Conservation (phyloP, 2,797 vertebrate species). For the Gymnoscopelus braueri region DNA sequence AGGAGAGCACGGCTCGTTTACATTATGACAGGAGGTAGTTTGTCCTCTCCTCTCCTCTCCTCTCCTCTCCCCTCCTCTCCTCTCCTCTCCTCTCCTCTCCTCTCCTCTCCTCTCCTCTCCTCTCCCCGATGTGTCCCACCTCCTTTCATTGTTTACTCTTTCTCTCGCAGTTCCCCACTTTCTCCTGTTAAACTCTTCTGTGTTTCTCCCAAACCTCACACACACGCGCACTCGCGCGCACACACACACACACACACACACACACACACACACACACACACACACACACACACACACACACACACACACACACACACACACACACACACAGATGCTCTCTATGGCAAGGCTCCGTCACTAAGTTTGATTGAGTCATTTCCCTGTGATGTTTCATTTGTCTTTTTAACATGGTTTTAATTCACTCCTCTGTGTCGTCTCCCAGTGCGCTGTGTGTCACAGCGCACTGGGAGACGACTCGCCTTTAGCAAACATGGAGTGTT, state of each 20-base stretch:
- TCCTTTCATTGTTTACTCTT: slow-evolving; percentile 20
- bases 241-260: slow-evolving; percentile 5
- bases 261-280: slow-evolving; percentile 7
- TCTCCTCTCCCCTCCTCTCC: slow-evolving; percentile 64
- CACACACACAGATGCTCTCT: no score
- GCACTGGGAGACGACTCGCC: no score
- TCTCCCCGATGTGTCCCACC: slow-evolving; percentile 2
- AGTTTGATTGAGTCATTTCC: slow-evolving; percentile 13
- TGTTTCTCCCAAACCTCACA: neutral
- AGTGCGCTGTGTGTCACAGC: neutral
- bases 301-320: slow-evolving; percentile 7
- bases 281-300: slow-evolving; percentile 3
- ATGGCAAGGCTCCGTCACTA: neutral
- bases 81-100: slow-evolving; percentile 52
- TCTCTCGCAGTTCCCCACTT: slow-evolving; percentile 10
- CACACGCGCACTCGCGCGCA: slow-evolving; percentile 2
- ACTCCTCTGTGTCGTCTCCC: no score
- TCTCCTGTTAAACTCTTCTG: slow-evolving; percentile 7
- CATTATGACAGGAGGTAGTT: slow-evolving; percentile 87
- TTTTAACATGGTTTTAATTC: slow-evolving; percentile 69
- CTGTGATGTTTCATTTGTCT: neutral
- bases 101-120: slow-evolving; percentile 26
- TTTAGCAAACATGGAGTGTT: neutral
- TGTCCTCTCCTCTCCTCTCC: slow-evolving; percentile 72
- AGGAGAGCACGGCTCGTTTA: slow-evolving; percentile 86